A percentile compares a stretch with the other conserved stretches of the same genome.
These are phyloP conservation scores for Nylanderia fulva DNA, from an alignment of 1,140 invertebrate species.

Conservation along the genomic window DNA sequence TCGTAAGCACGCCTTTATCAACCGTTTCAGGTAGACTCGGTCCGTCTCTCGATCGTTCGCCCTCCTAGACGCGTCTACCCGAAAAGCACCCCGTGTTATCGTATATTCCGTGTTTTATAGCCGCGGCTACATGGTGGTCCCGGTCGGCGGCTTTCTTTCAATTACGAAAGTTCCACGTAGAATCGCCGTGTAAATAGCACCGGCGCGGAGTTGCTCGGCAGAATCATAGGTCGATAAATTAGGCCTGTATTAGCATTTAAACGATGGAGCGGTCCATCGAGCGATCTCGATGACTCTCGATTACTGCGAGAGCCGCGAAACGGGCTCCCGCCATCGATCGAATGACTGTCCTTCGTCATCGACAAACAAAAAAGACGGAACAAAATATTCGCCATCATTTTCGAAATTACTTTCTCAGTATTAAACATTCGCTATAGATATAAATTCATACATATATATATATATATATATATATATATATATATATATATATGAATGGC, in stretches of 20 bases:
- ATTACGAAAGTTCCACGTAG: conserved; percentile 70
- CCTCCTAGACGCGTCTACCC: conserved; percentile 69
- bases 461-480: background rate
- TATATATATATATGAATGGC: background rate
- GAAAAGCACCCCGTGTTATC: conserved; percentile 64
- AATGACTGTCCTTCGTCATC: conserved; percentile 19
- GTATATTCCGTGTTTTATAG: conserved; percentile 73
- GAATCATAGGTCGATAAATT: conserved; percentile 74
- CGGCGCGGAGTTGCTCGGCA: conserved; percentile 50
- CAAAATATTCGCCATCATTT: background rate
- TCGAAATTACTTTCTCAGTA: background rate
- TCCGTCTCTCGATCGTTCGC: conserved; percentile 60
- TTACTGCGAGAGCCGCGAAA: conserved; percentile 54
- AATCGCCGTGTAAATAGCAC: conserved; percentile 72
- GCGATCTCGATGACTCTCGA: conserved; percentile 53
- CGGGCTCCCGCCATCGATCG: conserved; percentile 7
- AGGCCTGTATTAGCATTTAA: conserved; percentile 73
- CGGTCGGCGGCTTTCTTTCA: conserved; percentile 75
- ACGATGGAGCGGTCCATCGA: conserved; percentile 56
- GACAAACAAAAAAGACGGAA: background rate
- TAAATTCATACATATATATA: background rate
- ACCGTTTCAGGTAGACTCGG: conserved; percentile 63
- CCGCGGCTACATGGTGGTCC: conserved; percentile 67
- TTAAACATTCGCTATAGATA: background rate
- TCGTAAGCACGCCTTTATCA: conserved; percentile 64